These are phyloP conservation scores for Mionectes macconnelli DNA, from an alignment of 2,113 vertebrate genomes.

Conservation along the genomic window DNA sequence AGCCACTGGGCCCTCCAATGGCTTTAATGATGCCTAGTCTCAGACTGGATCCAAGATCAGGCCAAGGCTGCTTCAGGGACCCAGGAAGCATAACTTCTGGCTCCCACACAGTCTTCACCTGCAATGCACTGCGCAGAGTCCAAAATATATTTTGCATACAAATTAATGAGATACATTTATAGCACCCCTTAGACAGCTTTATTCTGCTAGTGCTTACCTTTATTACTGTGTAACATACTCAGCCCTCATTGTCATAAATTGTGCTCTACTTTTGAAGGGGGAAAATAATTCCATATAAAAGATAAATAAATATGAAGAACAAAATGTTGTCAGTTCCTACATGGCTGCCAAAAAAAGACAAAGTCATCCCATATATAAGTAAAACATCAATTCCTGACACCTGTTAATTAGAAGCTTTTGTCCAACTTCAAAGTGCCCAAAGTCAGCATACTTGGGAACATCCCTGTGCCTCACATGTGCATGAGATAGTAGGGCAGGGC, in stretches of 20 bases:
- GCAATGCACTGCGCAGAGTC: constrained; percentile 47
- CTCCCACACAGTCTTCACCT: constrained; percentile 45
- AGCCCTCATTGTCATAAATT: constrained; percentile 57
- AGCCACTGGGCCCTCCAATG: not conserved
- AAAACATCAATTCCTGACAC: not conserved
- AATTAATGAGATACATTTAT: constrained; percentile 68
- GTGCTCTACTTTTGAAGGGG: constrained; percentile 47
- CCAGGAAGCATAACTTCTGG: constrained; percentile 13
- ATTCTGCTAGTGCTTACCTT: constrained; percentile 68
- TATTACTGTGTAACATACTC: constrained; percentile 63
- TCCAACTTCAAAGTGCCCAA: not conserved
- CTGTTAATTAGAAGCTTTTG: not conserved
- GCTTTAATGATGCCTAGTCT: not conserved
- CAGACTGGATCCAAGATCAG: not conserved
- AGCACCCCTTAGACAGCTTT: constrained; percentile 64
- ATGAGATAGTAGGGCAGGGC: not conserved
- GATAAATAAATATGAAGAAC: constrained; percentile 34
- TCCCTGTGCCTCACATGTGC: rapidly evolving
- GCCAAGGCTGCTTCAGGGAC: constrained; percentile 9
- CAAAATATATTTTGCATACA: constrained; percentile 69
- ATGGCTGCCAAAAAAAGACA: not conserved
- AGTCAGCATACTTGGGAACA: not conserved
- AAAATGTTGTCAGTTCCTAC: not conserved
- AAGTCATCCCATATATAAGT: not conserved
- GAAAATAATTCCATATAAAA: constrained; percentile 36